These are phyloP conservation scores for Seira musarum DNA, from an alignment of 2,888 invertebrate species.

Conservation along the genomic window DNA sequence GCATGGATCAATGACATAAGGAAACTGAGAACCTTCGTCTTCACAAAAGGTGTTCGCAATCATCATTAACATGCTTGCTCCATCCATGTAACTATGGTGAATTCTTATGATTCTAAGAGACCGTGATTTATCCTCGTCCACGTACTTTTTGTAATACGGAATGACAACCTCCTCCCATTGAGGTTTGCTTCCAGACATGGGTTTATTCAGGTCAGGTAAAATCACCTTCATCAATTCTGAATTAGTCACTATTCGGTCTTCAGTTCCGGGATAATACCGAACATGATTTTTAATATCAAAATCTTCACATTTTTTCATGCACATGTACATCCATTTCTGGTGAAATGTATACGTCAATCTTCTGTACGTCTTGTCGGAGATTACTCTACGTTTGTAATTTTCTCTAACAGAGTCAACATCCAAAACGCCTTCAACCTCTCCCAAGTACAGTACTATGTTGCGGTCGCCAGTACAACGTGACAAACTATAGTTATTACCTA, in stretches of 20 bases:
- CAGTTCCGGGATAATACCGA: conserved; percentile 45
- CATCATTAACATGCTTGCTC: conserved; percentile 56
- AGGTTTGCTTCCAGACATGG: conserved; percentile 61
- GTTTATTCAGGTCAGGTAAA: conserved; percentile 48
- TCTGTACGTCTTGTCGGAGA: conserved; percentile 49
- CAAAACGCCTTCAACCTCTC: conserved; percentile 47
- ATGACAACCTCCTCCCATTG: conserved; percentile 68
- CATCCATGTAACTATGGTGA: conserved; percentile 66
- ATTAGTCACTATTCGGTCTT: conserved; percentile 49
- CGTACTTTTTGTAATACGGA: conserved; percentile 23
- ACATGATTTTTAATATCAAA: conserved; percentile 65
- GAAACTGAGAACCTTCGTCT: conserved; percentile 50
- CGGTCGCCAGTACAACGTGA: not conserved
- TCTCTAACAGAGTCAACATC: conserved; percentile 40
- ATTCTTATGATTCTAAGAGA: conserved; percentile 59
- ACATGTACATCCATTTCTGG: conserved; percentile 44
- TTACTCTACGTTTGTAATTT: conserved; percentile 49
- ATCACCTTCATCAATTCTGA: conserved; percentile 52
- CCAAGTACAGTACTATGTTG: conserved; percentile 35
- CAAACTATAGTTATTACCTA: conserved; percentile 1
- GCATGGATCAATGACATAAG: conserved; percentile 61
- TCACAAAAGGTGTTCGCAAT: conserved; percentile 53
- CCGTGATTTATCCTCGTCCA: not conserved
- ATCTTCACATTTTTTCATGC: conserved; percentile 57
- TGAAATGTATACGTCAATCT: conserved; percentile 56